phyloP scores from a whole-genome alignment of 2,797 vertebrate species.

The Arctocebus calabarensis region DNA sequence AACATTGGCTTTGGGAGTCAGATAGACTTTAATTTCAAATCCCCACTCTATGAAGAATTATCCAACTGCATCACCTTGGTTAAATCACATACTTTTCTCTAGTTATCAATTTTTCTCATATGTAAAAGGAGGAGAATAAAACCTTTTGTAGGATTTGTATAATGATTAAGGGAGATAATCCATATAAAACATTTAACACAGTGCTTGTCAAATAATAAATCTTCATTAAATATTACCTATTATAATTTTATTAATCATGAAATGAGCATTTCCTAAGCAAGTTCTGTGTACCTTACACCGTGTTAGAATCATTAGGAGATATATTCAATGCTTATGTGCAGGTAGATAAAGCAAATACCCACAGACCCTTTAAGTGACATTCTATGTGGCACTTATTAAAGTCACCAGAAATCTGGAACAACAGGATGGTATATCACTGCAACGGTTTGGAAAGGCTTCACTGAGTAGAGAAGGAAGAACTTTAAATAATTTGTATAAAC shows the following conservation, averaged over 20 bases:
- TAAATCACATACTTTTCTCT: not conserved
- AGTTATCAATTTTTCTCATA: not conserved
- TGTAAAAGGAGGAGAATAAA: slow-evolving; percentile 23
- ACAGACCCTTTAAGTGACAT: not conserved
- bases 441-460: not conserved
- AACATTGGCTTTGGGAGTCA: slow-evolving; percentile 7
- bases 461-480: not conserved
- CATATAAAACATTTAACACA: not conserved
- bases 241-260: slow-evolving; percentile 40
- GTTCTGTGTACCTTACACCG: not conserved
- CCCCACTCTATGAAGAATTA: not conserved
- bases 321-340: not conserved
- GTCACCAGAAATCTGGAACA: not conserved
- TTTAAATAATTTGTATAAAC: not conserved
- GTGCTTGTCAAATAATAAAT: slow-evolving; percentile 34
- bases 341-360: not conserved
- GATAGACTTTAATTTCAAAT: slow-evolving; percentile 30
- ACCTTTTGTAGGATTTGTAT: slow-evolving; percentile 14
- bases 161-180: not conserved
- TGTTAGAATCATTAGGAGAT: not conserved
- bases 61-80: slow-evolving; percentile 17
- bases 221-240: slow-evolving; percentile 24
- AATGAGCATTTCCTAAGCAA: slow-evolving; percentile 15
- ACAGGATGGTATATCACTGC: not conserved
- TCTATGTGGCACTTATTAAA: not conserved